Percentiles rank a stretch among this genome's conserved stretches.
These are phyloP conservation scores for Thereva nobilitata DNA, from an alignment of 2,888 invertebrate species.

Conservation along the genomic window DNA sequence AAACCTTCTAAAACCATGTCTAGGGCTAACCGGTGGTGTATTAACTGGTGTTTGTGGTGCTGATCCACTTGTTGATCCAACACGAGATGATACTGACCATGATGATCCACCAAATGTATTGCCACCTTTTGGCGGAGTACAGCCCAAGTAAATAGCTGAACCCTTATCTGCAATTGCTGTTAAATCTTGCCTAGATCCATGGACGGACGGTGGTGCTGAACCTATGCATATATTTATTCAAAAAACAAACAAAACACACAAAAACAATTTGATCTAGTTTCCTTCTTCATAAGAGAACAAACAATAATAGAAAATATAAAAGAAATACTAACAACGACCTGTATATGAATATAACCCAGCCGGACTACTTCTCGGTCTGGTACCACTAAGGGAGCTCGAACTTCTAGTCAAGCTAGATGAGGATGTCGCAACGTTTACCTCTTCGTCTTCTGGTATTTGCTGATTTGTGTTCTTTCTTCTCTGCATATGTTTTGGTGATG, in stretches of 20 bases:
- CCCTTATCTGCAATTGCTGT: conserved; percentile 64
- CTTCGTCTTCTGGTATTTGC: conserved; percentile 55
- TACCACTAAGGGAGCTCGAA: conserved; percentile 51
- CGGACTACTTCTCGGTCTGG: conserved; percentile 76
- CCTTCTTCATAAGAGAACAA: not conserved
- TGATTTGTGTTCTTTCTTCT: conserved; percentile 48
- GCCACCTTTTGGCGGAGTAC: conserved; percentile 53
- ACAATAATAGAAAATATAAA: not conserved
- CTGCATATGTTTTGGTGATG: conserved; percentile 54
- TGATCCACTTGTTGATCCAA: conserved; percentile 65
- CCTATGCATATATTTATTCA: conserved; percentile 57
- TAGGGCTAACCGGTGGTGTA: conserved; percentile 77
- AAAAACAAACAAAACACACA: not conserved
- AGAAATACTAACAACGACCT: conserved; percentile 53
- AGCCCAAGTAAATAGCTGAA: conserved; percentile 66
- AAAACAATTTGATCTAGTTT: not conserved
- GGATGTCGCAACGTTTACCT: conserved; percentile 41
- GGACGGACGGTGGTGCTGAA: conserved; percentile 74
- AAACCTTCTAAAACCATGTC: conserved; percentile 64
- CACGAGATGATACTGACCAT: conserved; percentile 59
- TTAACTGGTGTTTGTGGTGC: conserved; percentile 75
- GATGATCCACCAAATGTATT: conserved; percentile 45
- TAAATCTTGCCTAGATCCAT: conserved; percentile 72
- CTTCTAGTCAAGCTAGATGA: conserved; percentile 45
- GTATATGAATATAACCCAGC: conserved; percentile 79